Base-by-base conservation (phyloP, 2,113 vertebrate genomes). In the Phrynosoma blainvillii region DNA sequence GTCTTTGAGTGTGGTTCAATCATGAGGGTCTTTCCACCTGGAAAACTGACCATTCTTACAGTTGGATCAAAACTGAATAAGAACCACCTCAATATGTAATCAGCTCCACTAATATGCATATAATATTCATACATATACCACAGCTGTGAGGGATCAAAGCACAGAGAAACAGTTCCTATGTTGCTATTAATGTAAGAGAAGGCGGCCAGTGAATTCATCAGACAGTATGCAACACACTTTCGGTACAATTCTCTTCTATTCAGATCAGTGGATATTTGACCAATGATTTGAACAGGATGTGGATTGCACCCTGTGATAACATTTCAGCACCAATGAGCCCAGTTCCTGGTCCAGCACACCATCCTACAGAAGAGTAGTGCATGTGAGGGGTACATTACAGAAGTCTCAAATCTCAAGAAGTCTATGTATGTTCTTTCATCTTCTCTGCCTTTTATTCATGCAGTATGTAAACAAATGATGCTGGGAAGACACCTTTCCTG, bases 401-500 rank as follows among this genome's bases (percentile, higher is more conserved):
- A 36, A 2, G 40, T 18, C 52, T 23, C 12, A 18, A 32, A 68
- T 42, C 0, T 47, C 47, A 47, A 47, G 47, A 65, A 9, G 59
- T 36, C 87, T 59, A 42, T n/a, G 20, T 16, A 85, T 79, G 62
- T 86, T 62, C 30, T 74, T 10, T 52, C 54, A 77, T 25, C 32
- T 21, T 71, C 42, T 88, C 79, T 42, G 70, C 56, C 79, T 90
- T 23, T 56, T 93, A 96, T 74, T 97, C 92, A 9, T 73, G 89
- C 84, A 97, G 88, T 70, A 93, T 27, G 0, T 94, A 94, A 92
- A 97, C 92, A 16, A 97, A 97, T 0, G 96, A 96, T 59, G 92
- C 91, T 1, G 96, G 97, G 92, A 97, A 97, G 65, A 95, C 95
- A 30, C 96, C 96, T 78, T 89, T 95, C 92, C 95, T 95, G 81